These are phyloP conservation scores for Rhyacophila evoluta DNA, from an alignment of 2,888 invertebrate genomes.

Conservation along the genomic window DNA sequence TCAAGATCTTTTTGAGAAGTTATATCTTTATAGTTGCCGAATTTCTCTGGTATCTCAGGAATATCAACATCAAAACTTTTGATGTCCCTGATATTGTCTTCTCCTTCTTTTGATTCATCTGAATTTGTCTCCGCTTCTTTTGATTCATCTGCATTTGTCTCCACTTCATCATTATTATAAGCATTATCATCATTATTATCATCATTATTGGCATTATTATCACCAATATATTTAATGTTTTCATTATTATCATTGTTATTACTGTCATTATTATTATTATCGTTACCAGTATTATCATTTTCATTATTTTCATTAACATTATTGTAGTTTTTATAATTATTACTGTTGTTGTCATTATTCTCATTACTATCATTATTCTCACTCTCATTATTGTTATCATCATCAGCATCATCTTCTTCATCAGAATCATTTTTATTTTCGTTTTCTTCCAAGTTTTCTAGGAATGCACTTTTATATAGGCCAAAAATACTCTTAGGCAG, in stretches of 20 bases:
- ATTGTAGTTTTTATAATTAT: slow-evolving; percentile 58
- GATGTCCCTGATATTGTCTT: not conserved
- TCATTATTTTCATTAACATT: slow-evolving; percentile 34
- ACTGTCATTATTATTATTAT: not conserved
- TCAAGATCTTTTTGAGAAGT: not conserved
- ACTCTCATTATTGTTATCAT: slow-evolving; percentile 50
- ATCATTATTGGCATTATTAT: not conserved
- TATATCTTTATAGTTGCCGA: not conserved
- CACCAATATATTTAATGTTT: too few relatives aligned
- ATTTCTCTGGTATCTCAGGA: not conserved
- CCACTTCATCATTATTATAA: slow-evolving; percentile 42
- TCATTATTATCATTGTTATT: not conserved
- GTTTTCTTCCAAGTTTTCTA: slow-evolving; percentile 33
- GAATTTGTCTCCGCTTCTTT: not conserved
- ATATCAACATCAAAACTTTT: not conserved
- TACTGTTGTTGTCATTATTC: slow-evolving; percentile 52
- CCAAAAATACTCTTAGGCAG: slow-evolving; percentile 65
- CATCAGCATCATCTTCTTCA: slow-evolving; percentile 56
- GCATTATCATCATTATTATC: not conserved
- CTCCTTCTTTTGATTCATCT: not conserved
- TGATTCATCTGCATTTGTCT: not conserved
- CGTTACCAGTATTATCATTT: slow-evolving; percentile 20
- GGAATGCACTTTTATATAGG: slow-evolving; percentile 38
- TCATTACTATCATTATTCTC: slow-evolving; percentile 54
- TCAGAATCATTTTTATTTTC: slow-evolving; percentile 57